Conservation (phyloP, 2,888 invertebrate genomes). For the Acleris holmiana region DNA sequence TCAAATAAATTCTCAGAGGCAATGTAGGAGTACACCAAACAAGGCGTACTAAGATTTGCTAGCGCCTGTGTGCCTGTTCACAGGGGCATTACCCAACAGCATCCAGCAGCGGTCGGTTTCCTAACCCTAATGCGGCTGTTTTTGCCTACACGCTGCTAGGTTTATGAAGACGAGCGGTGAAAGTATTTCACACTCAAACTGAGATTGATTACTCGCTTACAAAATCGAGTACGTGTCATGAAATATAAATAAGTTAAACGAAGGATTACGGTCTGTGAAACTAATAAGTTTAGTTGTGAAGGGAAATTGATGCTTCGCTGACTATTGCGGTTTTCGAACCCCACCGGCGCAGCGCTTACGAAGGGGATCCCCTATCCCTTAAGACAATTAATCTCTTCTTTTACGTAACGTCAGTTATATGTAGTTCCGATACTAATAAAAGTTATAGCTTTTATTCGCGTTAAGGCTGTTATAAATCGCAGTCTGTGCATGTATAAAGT, state of each 20-base stretch:
- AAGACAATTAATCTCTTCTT: background rate
- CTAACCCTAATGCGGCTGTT: constrained; percentile 59
- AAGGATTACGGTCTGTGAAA: background rate
- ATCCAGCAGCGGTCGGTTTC: constrained; percentile 65
- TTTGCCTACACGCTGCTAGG: constrained; percentile 55
- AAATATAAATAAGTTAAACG: background rate
- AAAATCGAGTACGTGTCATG: constrained; percentile 9
- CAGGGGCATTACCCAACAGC: constrained; percentile 67
- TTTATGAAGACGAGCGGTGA: constrained; percentile 61
- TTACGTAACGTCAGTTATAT: too few relatives aligned
- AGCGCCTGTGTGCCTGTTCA: constrained; percentile 58
- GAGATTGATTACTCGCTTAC: constrained; percentile 14
- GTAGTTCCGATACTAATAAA: too few relatives aligned
- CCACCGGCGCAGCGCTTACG: background rate
- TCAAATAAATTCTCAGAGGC: background rate
- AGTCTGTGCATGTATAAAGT: constrained; percentile 4
- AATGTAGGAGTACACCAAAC: constrained; percentile 10
- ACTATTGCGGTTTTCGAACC: background rate
- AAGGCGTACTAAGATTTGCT: constrained; percentile 11
- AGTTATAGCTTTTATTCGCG: too few relatives aligned
- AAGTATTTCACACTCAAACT: constrained; percentile 51
- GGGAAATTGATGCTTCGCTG: constrained; percentile 6
- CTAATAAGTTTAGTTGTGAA: constrained; percentile 6
- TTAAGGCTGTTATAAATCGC: too few relatives aligned
- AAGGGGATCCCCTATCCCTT: background rate